Base-by-base conservation (phyloP, 2,888 invertebrate species). In the Alloplasta piceator region DNA sequence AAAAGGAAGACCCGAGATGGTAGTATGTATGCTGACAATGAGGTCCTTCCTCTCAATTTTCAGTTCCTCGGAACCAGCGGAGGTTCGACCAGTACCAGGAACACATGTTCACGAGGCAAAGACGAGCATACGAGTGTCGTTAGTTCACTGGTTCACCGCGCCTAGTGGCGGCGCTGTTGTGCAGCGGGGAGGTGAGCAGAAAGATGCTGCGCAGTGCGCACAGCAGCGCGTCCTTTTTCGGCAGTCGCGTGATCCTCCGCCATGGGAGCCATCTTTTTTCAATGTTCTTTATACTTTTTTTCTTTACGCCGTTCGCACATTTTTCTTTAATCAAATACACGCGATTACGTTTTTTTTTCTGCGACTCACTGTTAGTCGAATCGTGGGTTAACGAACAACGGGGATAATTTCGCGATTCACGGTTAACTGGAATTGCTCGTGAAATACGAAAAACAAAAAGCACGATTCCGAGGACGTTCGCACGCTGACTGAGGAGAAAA, bases 241-340 rank as follows among this genome's bases (percentile, higher is more conserved):
- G 48, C 80, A 71, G 73, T 48, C 77, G 72, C 72, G 77, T 77
- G 76, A 67, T 64, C 56, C 26, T 64, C 64, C 39, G 16, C 39
- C 43, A 39, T 9, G n/a, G 26, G 63, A 71, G 82, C 82, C 82
- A 82, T 79, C 52, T 81, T 81, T 43, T 67, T 48, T 56, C 26
- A 26, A 26, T 26, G 26, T 26, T 26, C 26, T 10, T 60, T 14
- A 10, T 6, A 52, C 36, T 64, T 50, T 52, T 10, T 39, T 56
- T 46, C 7, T 7, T n/a, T 39, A 12, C 6, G 10, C 26, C 39
- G 38, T n/a, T 12, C 12, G n/a, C n/a, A 48, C 10, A n/a, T 48
- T n/a, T 46, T 46, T 7, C n/a, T 6, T 48, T 10, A 48, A 48
- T 48, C 48, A n/a, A n/a, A 52, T 14, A 14, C 52, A 14, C 7